A percentile compares a stretch with the other conserved stretches of the same genome.
Evolutionary conservation across 1,140 invertebrate genomes (phyloP).

Genomic region (Aplysia californica): DNA sequence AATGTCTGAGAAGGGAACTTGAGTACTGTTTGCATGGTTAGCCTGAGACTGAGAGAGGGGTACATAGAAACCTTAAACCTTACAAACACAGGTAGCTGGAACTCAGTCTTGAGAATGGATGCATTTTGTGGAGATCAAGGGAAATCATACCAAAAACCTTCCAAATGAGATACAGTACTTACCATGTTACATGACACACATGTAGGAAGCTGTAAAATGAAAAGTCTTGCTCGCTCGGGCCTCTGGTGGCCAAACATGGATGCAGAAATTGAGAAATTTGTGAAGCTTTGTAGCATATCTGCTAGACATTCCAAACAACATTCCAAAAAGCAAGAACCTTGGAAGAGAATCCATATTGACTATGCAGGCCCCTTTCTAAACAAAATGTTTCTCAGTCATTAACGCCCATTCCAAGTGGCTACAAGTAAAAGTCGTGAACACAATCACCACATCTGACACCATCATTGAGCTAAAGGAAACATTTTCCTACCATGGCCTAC

Average conservation of each 20-base stretch:
- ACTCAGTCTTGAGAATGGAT: constrained; percentile 11
- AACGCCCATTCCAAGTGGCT: constrained; percentile 69
- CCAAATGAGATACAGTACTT: constrained; percentile 56
- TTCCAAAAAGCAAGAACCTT: constrained; percentile 41
- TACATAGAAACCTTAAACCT: constrained; percentile 59
- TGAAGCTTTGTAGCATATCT: constrained; percentile 67
- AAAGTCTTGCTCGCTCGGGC: constrained; percentile 67
- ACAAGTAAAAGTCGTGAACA: constrained; percentile 63
- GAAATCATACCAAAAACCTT: constrained; percentile 64
- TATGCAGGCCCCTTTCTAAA: constrained; percentile 64
- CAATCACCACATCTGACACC: constrained; percentile 35
- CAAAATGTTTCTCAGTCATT: constrained; percentile 64
- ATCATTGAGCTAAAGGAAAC: constrained; percentile 45
- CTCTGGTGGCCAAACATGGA: constrained; percentile 71
- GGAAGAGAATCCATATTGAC: constrained; percentile 64
- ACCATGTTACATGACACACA: constrained; percentile 67
- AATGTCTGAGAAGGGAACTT: not conserved
- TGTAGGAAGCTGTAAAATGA: constrained; percentile 63
- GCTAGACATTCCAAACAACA: constrained; percentile 37
- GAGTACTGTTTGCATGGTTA: not conserved
- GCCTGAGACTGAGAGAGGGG: not conserved
- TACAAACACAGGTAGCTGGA: not conserved
- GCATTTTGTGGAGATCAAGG: constrained; percentile 15
- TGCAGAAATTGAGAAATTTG: constrained; percentile 61
- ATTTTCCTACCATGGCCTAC: constrained; percentile 65